phyloP scores from a whole-genome alignment of 2,888 invertebrate genomes.

The Thera britannica region DNA sequence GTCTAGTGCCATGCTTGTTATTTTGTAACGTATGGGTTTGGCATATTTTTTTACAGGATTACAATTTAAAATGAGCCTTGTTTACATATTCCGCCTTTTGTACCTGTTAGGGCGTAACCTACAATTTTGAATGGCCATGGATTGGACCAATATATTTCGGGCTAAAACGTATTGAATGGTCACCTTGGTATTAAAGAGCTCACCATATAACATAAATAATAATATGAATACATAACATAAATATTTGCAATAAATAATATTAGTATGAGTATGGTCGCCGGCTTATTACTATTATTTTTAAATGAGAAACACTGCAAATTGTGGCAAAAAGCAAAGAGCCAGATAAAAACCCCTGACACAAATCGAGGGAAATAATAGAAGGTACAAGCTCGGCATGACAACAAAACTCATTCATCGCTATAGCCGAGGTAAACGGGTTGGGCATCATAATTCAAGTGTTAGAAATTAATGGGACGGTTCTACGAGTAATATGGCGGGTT shows the following conservation, averaged over 20 bases:
- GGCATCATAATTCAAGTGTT: slow-evolving; percentile 17
- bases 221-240: no score
- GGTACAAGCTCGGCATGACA: background rate
- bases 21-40: background rate
- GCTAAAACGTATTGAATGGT: no score
- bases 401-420: background rate
- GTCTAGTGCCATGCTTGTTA: background rate
- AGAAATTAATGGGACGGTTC: slow-evolving; percentile 19
- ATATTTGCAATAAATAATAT: no score
- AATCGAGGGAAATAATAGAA: no score
- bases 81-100: background rate
- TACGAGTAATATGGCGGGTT: slow-evolving; percentile 34
- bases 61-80: background rate
- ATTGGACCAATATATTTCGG: no score
- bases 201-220: no score
- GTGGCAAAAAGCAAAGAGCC: background rate
- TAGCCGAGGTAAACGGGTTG: background rate
- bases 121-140: no score
- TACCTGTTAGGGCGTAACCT: no score
- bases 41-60: background rate
- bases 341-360: background rate
- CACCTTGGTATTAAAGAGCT: no score
- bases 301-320: background rate
- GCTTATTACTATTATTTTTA: background rate
- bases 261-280: no score